phyloP scores from a whole-genome alignment of 2,797 vertebrate species.

The Crenichthys baileyi region DNA sequence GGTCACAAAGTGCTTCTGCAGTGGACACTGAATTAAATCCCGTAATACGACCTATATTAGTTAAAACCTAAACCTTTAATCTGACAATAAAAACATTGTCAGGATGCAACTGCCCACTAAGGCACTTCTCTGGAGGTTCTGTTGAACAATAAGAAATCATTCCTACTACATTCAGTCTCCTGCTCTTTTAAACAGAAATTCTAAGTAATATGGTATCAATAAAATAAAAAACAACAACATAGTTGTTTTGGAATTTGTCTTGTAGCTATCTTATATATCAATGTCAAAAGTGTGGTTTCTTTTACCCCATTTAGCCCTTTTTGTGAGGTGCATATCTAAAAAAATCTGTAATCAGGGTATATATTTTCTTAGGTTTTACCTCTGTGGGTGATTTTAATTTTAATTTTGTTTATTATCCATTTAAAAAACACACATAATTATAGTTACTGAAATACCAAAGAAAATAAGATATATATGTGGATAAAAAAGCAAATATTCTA shows the following conservation, averaged over 20 bases:
- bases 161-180: neutral
- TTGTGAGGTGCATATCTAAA: neutral
- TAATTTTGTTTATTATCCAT: neutral
- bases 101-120: neutral
- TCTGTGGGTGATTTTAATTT: neutral
- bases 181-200: no score
- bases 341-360: neutral
- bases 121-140: neutral
- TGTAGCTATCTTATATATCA: no score
- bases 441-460: neutral
- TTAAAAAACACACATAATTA: neutral
- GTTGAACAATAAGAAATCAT: neutral
- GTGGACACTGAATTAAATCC: neutral
- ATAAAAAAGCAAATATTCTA: neutral
- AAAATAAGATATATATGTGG: neutral
- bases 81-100: neutral
- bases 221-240: no score
- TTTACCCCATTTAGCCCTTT: neutral
- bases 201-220: no score
- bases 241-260: no score
- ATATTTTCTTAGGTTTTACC: neutral
- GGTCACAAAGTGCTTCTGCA: neutral
- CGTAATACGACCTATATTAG: neutral
- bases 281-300: neutral
- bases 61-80: neutral